Evolutionary conservation across 2,113 vertebrate genomes (phyloP).

Genomic region (Sakesphorus luctuosus): DNA sequence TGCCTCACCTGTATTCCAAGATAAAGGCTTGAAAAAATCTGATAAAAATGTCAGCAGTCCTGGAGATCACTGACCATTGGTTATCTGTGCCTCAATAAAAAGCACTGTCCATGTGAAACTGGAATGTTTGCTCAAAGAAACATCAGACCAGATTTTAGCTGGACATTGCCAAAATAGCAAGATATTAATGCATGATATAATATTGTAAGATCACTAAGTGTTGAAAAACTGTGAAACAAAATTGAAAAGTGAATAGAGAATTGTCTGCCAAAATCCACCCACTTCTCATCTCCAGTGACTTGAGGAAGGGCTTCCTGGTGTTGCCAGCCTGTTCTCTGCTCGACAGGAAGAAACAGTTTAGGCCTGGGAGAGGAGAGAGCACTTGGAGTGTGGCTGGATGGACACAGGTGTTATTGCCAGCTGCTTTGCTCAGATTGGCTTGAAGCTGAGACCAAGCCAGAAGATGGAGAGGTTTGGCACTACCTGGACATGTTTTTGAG

Average conservation of each 20-base stretch:
- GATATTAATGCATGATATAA: neutral
- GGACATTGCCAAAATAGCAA: neutral
- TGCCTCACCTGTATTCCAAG: neutral
- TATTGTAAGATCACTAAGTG: neutral
- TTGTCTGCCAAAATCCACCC: neutral
- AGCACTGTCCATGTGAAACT: neutral
- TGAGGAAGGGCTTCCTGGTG: neutral
- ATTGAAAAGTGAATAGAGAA: neutral
- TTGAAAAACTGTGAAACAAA: neutral
- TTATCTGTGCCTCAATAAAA: neutral
- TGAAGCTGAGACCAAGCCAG: neutral
- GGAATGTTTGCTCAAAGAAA: neutral
- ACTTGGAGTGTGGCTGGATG: neutral
- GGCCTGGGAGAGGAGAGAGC: neutral
- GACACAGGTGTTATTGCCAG: neutral
- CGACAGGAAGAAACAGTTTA: neutral
- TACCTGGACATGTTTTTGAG: neutral
- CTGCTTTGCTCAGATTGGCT: neutral
- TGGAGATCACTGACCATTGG: neutral
- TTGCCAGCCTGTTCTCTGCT: neutral
- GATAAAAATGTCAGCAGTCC: neutral
- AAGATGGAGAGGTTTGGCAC: neutral
- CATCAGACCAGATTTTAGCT: neutral
- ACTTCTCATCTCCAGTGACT: neutral
- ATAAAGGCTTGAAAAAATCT: neutral